phyloP scores from a whole-genome alignment of 1,140 invertebrate genomes.

The Formica exsecta region DNA sequence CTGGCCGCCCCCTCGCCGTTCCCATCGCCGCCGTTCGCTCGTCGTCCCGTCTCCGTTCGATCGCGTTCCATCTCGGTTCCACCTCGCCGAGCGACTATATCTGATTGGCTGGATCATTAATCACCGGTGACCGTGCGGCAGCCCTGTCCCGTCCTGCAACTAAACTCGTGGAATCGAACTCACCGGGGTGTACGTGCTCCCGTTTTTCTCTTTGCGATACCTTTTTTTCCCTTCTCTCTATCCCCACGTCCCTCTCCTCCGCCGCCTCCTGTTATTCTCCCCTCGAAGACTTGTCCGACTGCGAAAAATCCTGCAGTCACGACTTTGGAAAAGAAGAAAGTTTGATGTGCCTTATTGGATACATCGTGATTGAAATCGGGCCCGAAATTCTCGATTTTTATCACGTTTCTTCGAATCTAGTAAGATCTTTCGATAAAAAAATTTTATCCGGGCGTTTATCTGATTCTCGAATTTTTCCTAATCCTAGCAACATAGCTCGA shows the following conservation, averaged over 20 bases:
- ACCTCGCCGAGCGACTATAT: constrained; percentile 76
- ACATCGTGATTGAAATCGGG: constrained; percentile 45
- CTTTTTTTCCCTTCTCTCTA: constrained; percentile 30
- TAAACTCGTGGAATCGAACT: constrained; percentile 80
- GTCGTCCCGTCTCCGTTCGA: constrained; percentile 61
- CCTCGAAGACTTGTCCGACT: neutral
- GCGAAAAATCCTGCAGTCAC: constrained; percentile 69
- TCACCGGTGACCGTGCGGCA: constrained; percentile 80
- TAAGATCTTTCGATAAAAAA: neutral
- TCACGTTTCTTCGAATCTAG: constrained; percentile 27
- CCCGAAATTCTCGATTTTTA: constrained; percentile 25
- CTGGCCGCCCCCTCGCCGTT: constrained; percentile 37
- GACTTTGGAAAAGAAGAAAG: constrained; percentile 53
- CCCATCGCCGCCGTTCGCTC: constrained; percentile 8
- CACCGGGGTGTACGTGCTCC: constrained; percentile 78
- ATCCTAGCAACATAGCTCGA: neutral
- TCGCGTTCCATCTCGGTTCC: constrained; percentile 58
- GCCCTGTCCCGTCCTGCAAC: constrained; percentile 78
- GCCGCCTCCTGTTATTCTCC: constrained; percentile 18
- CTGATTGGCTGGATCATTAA: constrained; percentile 82
- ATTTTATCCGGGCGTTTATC: neutral
- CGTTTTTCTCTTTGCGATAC: constrained; percentile 67
- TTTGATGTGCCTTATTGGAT: constrained; percentile 38
- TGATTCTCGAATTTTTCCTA: neutral
- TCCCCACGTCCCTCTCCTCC: neutral